phyloP scores from a whole-genome alignment of 2,113 vertebrate genomes.

The Calonectris borealis region DNA sequence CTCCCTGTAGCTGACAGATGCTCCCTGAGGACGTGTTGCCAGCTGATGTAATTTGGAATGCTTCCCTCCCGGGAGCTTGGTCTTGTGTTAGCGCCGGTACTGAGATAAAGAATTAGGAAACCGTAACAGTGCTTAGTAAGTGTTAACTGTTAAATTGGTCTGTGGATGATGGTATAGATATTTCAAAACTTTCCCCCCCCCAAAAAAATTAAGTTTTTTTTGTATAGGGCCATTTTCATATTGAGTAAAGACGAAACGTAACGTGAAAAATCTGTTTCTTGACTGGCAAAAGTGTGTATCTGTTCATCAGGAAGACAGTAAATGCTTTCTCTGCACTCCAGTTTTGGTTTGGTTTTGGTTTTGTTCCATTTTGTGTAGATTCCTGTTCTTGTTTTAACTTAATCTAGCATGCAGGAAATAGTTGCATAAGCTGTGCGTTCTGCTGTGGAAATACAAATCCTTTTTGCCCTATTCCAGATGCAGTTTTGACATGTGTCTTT shows the following conservation, averaged over 20 bases:
- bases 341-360: background rate
- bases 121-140: background rate
- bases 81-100: background rate
- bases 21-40: slow-evolving; percentile 27
- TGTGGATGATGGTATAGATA: background rate
- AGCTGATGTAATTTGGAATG: background rate
- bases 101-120: background rate
- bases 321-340: background rate
- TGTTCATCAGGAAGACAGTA: background rate
- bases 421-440: background rate
- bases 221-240: background rate
- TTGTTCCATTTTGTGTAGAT: background rate
- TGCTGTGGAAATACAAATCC: background rate
- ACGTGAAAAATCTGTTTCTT: background rate
- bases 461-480: background rate
- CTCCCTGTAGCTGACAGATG: slow-evolving; percentile 17
- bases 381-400: background rate
- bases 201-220: background rate
- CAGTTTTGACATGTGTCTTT: background rate
- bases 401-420: background rate
- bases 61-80: background rate
- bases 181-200: background rate
- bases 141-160: background rate
- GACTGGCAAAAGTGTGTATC: background rate
- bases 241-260: background rate